Evolutionary conservation across 23 tunicate species (phyloP).

Genomic region (Ascidia mentula): DNA sequence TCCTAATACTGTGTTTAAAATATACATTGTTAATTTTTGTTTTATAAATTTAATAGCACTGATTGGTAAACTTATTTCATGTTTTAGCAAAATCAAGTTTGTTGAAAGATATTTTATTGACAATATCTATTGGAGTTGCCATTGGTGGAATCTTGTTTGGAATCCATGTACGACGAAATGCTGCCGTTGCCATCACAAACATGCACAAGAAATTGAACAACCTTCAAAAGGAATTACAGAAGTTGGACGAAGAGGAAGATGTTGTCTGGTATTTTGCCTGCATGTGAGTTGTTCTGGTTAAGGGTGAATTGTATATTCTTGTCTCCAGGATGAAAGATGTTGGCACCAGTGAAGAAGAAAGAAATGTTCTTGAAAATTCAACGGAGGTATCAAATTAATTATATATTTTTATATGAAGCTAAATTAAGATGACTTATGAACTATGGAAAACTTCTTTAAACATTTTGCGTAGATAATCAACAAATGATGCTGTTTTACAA

Average conservation of each 20-base stretch:
- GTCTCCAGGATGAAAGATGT: constrained; percentile 11
- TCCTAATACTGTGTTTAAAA: too few species aligned
- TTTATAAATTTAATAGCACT: too few species aligned
- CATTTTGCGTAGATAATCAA: too few species aligned
- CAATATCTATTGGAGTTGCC: constrained; percentile 67
- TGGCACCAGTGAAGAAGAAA: neutral
- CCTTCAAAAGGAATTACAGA: constrained; percentile 47
- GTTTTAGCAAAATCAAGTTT: constrained; percentile 57
- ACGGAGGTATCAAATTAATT: neutral
- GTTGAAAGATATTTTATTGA: constrained; percentile 67
- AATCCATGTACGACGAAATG: constrained; percentile 67
- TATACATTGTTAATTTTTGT: too few species aligned
- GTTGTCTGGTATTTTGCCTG: neutral
- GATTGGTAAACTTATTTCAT: neutral
- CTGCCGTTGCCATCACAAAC: constrained; percentile 31
- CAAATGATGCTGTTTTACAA: neutral
- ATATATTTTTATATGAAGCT: neutral
- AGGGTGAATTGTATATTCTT: neutral
- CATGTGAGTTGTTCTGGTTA: neutral
- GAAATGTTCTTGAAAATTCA: neutral
- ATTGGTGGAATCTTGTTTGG: constrained; percentile 64
- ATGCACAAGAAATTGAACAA: constrained; percentile 70
- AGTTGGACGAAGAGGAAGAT: constrained; percentile 63
- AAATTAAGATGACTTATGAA: too few species aligned
- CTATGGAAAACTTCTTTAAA: too few species aligned